Percentiles rank a stretch among this genome's conserved stretches.
These are phyloP conservation scores for Palythoa grandis DNA, from an alignment of 92 coral and sea anemone species.

Conservation along the genomic window DNA sequence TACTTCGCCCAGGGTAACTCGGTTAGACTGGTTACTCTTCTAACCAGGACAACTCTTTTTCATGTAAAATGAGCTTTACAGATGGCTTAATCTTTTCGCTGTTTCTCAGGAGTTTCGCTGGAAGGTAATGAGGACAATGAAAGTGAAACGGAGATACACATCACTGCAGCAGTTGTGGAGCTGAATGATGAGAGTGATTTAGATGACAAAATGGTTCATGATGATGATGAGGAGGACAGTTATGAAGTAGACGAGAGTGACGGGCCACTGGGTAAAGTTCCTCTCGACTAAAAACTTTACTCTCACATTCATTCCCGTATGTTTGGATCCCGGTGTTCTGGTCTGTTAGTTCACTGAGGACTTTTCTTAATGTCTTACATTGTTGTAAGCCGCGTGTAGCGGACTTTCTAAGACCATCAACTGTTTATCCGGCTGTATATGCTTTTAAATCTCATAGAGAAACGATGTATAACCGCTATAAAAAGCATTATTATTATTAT, in stretches of 20 bases:
- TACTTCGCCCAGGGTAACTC: too few relatives aligned
- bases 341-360: not conserved
- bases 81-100: not conserved
- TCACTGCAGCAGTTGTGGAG: constrained; percentile 93
- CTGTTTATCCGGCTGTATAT: too few relatives aligned
- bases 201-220: constrained; percentile 69
- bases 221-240: constrained; percentile 79
- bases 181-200: constrained; percentile 62
- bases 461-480: too few relatives aligned
- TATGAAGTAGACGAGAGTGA: constrained; percentile 86
- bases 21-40: too few relatives aligned
- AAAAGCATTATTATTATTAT: too few relatives aligned
- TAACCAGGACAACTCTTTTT: too few relatives aligned
- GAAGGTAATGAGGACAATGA: constrained; percentile 53
- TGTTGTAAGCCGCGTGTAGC: too few relatives aligned
- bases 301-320: too few relatives aligned
- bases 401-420: too few relatives aligned
- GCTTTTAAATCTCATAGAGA: too few relatives aligned
- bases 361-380: not conserved
- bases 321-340: too few relatives aligned
- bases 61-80: too few relatives aligned
- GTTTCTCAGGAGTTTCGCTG: not conserved
- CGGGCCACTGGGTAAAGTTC: constrained; percentile 28
- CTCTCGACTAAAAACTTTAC: not conserved
- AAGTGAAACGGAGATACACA: constrained; percentile 78